phyloP scores from a whole-genome alignment of 2,113 vertebrate species.

The Numenius arquata region DNA sequence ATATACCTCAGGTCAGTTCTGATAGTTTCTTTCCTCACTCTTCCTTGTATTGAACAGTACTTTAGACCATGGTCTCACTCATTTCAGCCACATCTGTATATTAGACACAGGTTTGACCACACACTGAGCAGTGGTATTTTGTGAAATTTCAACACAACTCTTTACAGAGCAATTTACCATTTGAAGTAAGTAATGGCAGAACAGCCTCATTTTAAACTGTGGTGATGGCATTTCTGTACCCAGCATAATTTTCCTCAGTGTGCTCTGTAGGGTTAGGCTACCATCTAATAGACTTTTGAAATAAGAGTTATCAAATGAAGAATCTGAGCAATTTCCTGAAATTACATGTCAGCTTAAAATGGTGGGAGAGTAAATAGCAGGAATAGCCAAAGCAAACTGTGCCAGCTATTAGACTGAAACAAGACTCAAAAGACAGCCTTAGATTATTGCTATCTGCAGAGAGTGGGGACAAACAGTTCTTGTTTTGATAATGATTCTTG shows the following conservation, averaged over 20 bases:
- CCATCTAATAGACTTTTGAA: neutral
- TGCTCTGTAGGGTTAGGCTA: neutral
- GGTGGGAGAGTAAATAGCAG: neutral
- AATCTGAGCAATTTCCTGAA: slow-evolving; percentile 34
- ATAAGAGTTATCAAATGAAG: neutral
- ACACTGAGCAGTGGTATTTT: neutral
- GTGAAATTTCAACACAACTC: neutral
- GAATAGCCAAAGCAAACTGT: neutral
- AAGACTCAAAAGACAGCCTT: neutral
- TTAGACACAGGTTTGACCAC: accelerated
- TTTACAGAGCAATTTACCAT: neutral
- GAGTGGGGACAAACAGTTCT: neutral
- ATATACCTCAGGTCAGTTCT: neutral
- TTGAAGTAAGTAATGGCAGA: neutral
- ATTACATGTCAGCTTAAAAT: slow-evolving; percentile 28
- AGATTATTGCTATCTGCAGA: neutral
- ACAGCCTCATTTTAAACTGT: neutral
- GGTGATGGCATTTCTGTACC: neutral
- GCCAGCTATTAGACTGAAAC: neutral
- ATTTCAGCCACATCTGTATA: neutral
- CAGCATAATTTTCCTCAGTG: neutral
- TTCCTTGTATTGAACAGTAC: neutral
- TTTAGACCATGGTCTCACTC: neutral
- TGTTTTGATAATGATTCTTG: neutral
- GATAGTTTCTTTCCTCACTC: neutral